These are phyloP conservation scores for Drosophila kuntzei DNA, from an alignment of 2,888 invertebrate genomes.

Conservation along the genomic window DNA sequence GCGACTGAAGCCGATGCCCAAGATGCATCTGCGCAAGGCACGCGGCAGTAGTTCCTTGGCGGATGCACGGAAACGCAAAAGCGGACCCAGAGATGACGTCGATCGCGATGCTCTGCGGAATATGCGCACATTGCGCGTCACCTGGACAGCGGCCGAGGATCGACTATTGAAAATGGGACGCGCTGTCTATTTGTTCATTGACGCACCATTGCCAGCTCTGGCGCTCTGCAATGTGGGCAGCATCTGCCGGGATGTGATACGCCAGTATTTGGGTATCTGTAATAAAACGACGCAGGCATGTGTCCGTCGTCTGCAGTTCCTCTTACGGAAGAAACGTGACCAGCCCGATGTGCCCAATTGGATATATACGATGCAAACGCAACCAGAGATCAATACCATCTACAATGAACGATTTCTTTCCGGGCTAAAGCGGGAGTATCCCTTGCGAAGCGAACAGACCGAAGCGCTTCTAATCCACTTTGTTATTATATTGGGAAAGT, in stretches of 20 bases:
- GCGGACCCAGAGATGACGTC: slow-evolving; percentile 87
- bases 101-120: slow-evolving; percentile 88
- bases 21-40: slow-evolving; percentile 24
- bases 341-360: slow-evolving; percentile 88
- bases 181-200: slow-evolving; percentile 87
- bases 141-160: slow-evolving; percentile 90
- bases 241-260: slow-evolving; percentile 87
- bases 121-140: slow-evolving; percentile 88
- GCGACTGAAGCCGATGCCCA: slow-evolving; percentile 48
- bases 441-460: slow-evolving; percentile 72
- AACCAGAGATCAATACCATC: slow-evolving; percentile 86
- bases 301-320: slow-evolving; percentile 88
- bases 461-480: slow-evolving; percentile 83
- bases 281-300: slow-evolving; percentile 91
- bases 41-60: slow-evolving; percentile 6
- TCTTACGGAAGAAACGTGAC: slow-evolving; percentile 88
- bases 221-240: slow-evolving; percentile 83
- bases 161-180: slow-evolving; percentile 89
- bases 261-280: slow-evolving; percentile 86
- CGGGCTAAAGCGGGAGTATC: slow-evolving; percentile 80
- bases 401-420: slow-evolving; percentile 85
- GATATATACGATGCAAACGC: slow-evolving; percentile 88
- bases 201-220: slow-evolving; percentile 84
- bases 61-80: slow-evolving; percentile 36
- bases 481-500: slow-evolving; percentile 79